Base-by-base conservation (phyloP, 2,797 vertebrate species). In the Cynopterus sphinx region DNA sequence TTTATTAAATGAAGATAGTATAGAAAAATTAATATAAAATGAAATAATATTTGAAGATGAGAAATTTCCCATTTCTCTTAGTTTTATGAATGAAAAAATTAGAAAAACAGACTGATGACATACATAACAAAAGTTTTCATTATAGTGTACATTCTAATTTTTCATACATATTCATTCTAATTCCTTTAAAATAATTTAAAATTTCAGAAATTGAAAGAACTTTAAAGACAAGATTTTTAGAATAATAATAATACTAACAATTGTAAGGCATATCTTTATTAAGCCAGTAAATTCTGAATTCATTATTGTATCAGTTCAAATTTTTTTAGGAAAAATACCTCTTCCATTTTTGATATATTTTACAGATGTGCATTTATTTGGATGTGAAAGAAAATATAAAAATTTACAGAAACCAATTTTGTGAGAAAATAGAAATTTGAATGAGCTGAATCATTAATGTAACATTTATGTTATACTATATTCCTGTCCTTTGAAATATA, bases 391-490 rank as follows among this genome's bases (percentile, higher is more conserved):
- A 75, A 70, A 87, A 65, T 87, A 95, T 94, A 90, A 97, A 97
- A 83, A 87, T 87, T 97, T 96, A 89, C 24, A 97, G 59, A 93
- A 97, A 91, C 1, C 75, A 87, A 94, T 95, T 97, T 86, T 96
- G 11, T 79, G 61, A 19, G 11, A 94, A 96, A 95, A 55, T 87
- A 16, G 57, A 97, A 97, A 95, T 93, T 9, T 68, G 67, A 97
- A 87, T 94, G 87, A 90, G 7, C 1, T 53, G 9, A 96, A 53
- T 94, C 96, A 86, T 51, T 95, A 88, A 91, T 95, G 49, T 46
- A 84, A 4, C 31, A 2, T 86, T 91, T 89, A 39, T 79, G 33
- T 16, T 12, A 43, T 78, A 59, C 77, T 84, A 70, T 74, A 59
- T 70, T 75, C 0, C 31, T 88, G 2, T 49, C 7, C 75, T 95